These are phyloP conservation scores for Caenorhabditis auriculariae DNA, from an alignment of 2,888 invertebrate species.

Conservation along the genomic window DNA sequence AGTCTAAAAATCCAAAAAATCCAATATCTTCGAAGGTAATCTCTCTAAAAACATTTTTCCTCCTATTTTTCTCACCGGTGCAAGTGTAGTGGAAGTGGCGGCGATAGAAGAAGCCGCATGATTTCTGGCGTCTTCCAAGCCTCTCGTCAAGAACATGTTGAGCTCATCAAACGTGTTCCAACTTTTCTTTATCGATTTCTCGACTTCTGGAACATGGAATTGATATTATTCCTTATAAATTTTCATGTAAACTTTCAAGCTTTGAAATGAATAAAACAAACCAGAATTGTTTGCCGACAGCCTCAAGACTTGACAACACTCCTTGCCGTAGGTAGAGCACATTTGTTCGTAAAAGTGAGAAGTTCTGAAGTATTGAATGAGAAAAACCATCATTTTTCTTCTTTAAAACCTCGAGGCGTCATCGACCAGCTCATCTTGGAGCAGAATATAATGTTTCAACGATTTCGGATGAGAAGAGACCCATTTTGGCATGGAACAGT, in stretches of 20 bases:
- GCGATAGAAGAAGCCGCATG: slow-evolving; percentile 11
- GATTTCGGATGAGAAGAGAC: slow-evolving; percentile 71
- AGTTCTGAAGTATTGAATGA: slow-evolving; percentile 71
- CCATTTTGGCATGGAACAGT: slow-evolving; percentile 64
- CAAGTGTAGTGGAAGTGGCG: too few relatives aligned
- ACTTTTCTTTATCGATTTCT: not conserved
- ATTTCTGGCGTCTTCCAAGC: slow-evolving; percentile 17
- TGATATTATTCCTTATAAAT: not conserved
- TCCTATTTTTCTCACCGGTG: too few relatives aligned
- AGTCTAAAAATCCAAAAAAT: too few relatives aligned
- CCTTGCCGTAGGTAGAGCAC: slow-evolving; percentile 82
- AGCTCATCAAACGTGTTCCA: slow-evolving; percentile 23
- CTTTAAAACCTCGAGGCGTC: slow-evolving; percentile 41
- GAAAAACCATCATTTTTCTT: slow-evolving; percentile 3
- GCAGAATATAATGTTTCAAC: slow-evolving; percentile 82
- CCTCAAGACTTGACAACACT: slow-evolving; percentile 82
- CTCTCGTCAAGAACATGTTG: slow-evolving; percentile 17
- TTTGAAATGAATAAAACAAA: not conserved
- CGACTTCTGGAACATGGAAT: not conserved
- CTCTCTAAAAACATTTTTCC: too few relatives aligned
- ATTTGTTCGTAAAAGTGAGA: slow-evolving; percentile 81
- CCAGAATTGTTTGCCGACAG: too few relatives aligned
- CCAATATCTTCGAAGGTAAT: too few relatives aligned
- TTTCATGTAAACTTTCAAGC: not conserved
- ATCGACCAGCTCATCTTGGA: slow-evolving; percentile 75